Evolutionary conservation across 2,888 invertebrate genomes (phyloP).

Genomic region (Ischnus inquisitorius): DNA sequence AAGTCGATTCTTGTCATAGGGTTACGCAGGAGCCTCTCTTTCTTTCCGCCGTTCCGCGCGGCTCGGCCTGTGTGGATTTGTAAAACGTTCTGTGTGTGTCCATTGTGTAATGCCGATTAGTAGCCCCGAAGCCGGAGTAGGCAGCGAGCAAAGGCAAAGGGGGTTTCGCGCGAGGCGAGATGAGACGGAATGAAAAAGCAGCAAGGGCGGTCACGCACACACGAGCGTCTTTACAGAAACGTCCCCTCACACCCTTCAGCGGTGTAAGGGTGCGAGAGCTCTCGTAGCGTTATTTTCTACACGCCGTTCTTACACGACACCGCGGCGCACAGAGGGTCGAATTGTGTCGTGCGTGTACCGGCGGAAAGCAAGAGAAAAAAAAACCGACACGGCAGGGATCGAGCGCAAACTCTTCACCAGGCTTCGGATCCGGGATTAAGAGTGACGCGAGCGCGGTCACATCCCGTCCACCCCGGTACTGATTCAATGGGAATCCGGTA

Average conservation of each 20-base stretch:
- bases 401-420: conserved; percentile 34
- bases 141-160: conserved; percentile 44
- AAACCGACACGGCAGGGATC: conserved; percentile 47
- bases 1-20: conserved; percentile 65
- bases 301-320: conserved; percentile 42
- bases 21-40: conserved; percentile 49
- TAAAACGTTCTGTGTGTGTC: conserved; percentile 33
- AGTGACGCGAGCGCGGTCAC: conserved; percentile 58
- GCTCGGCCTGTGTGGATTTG: conserved; percentile 48
- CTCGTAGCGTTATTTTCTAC: conserved; percentile 47
- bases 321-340: conserved; percentile 36
- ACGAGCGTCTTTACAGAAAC: not conserved
- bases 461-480: conserved; percentile 47
- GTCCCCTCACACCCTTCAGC: conserved; percentile 22
- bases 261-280: conserved; percentile 60
- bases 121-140: conserved; percentile 60
- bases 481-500: conserved; percentile 62
- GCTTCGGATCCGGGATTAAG: conserved; percentile 55
- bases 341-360: conserved; percentile 38
- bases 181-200: conserved; percentile 49
- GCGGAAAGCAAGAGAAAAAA: conserved; percentile 21
- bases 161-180: conserved; percentile 41
- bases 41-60: conserved; percentile 38
- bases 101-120: conserved; percentile 62
- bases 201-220: conserved; percentile 2